Percentiles rank a stretch among this genome's conserved stretches.
These are phyloP conservation scores for Euclidia mi DNA, from an alignment of 2,888 invertebrate genomes.

Conservation along the genomic window DNA sequence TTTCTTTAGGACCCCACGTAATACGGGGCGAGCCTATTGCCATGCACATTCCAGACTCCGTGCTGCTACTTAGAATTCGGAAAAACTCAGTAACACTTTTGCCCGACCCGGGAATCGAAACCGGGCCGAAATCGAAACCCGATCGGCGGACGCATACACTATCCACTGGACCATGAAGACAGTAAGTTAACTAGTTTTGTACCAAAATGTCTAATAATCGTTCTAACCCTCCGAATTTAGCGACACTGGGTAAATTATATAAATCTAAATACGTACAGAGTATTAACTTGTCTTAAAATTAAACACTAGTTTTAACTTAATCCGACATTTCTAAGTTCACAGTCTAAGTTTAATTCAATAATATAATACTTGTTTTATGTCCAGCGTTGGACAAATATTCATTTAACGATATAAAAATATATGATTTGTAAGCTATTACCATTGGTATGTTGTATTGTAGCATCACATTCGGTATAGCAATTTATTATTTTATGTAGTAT, in stretches of 20 bases:
- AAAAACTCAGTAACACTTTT: too few species aligned
- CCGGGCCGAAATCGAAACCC: too few species aligned
- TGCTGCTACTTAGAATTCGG: too few species aligned
- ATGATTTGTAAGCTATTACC: constrained; percentile 45
- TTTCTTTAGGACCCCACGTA: too few species aligned
- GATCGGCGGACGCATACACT: too few species aligned
- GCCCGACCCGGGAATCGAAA: too few species aligned
- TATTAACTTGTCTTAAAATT: constrained; percentile 28
- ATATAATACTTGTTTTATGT: constrained; percentile 64
- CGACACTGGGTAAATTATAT: constrained; percentile 20
- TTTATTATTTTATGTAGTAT: too few species aligned
- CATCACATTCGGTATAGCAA: too few species aligned
- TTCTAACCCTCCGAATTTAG: constrained; percentile 1
- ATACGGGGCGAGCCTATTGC: too few species aligned
- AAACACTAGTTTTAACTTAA: constrained; percentile 38
- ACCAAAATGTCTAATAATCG: not conserved
- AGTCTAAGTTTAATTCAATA: constrained; percentile 54
- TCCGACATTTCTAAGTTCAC: constrained; percentile 46
- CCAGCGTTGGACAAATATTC: constrained; percentile 40
- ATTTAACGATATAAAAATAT: constrained; percentile 48
- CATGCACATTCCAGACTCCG: too few species aligned
- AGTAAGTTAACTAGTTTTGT: too few species aligned
- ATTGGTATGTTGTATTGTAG: constrained; percentile 12
- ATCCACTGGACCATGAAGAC: too few species aligned
- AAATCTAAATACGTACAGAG: constrained; percentile 29